Evolutionary conservation across 2,888 invertebrate species (phyloP), one percentile per base, ranked within the genome.

Genomic region (Sinelater perroti): DNA sequence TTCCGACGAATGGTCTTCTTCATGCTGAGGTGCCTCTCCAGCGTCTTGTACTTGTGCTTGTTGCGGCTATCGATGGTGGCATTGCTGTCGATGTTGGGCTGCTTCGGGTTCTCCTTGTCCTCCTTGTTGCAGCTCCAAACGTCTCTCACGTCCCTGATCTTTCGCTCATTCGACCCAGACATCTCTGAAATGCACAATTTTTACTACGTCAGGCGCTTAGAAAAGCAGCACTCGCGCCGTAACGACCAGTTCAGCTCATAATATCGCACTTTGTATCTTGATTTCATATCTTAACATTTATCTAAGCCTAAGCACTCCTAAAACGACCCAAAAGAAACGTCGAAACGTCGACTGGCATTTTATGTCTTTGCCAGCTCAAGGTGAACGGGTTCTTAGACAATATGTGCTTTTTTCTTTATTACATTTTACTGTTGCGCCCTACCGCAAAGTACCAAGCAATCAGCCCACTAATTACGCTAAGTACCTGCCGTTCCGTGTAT

Each of bases 1-100:
- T 91, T 91, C 80, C 90, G 91, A 67, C 91, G 80, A 66, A 91
- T 91, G 11, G 91, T 91, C 75, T 91, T 91, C 81, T 92, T 91
- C 91, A 91, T 91, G 74, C 91, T 91, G 69, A 92, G 82, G 76
- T 91, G 91, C 67, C 91, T 81, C 72, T 92, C 91, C 31, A 91
- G 77, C 13, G 91, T 91, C 72, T 87, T 86, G 77, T 83, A 87
- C 73, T 89, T 88, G 65, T 89, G 87, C 70, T 87, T 87, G 70
- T 85, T 85, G 70, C 85, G 84, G 1, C 76, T 78, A 67, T 81
- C 81, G 50, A 68, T 67, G 60, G 71, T 69, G 20, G 77, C 74
- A 73, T 85, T 86, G 70, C 85, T 85, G 20, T 71, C 71, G 46
- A 65, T 65, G 26, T 40, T 16, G 64, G 79, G 80, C 72, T 81